phyloP scores from a whole-genome alignment of 2,113 vertebrate genomes.

The Daubentonia madagascariensis region DNA sequence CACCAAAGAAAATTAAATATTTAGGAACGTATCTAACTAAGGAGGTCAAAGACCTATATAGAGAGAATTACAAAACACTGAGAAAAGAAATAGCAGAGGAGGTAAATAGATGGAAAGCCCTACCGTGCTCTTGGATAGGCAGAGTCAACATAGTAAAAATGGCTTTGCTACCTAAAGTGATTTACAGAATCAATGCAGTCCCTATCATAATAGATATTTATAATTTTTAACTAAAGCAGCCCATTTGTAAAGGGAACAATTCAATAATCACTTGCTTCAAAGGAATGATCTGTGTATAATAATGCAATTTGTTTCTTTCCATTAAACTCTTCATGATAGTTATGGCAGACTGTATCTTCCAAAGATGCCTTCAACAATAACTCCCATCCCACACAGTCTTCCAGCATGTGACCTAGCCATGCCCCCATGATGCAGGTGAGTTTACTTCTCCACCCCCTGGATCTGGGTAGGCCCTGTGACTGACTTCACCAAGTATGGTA shows the following conservation, averaged over 20 bases:
- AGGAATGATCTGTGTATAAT: neutral
- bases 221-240: neutral
- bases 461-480: neutral
- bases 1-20: too few relatives aligned
- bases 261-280: neutral
- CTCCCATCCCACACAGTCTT: accelerated
- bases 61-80: too few relatives aligned
- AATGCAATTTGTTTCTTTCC: neutral
- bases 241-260: neutral
- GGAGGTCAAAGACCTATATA: too few relatives aligned
- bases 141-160: too few relatives aligned
- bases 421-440: neutral
- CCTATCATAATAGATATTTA: too few relatives aligned
- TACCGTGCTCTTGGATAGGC: too few relatives aligned
- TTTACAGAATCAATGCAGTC: too few relatives aligned
- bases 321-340: neutral
- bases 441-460: neutral
- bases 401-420: neutral
- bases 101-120: too few relatives aligned
- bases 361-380: neutral
- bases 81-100: too few relatives aligned
- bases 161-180: too few relatives aligned
- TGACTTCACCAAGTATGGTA: neutral
- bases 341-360: neutral
- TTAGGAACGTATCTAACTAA: too few relatives aligned